Evolutionary conservation across 1,140 invertebrate species (phyloP).

Genomic region (Caenorhabditis remanei): DNA sequence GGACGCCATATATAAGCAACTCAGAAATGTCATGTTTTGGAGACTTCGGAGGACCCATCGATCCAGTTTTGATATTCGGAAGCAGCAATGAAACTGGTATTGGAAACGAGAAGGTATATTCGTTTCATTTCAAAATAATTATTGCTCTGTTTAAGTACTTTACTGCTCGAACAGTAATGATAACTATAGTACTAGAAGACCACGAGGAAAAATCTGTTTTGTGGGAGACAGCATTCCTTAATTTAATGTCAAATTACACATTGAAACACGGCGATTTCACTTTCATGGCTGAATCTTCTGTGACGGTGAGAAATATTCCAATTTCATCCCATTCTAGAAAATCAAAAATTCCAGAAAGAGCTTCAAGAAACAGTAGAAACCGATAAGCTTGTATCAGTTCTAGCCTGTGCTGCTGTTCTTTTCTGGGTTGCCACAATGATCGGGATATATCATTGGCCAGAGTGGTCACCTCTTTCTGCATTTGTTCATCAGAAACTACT

Average conservation of each 20-base stretch:
- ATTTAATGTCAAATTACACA: slow-evolving; percentile 87
- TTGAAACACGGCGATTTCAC: slow-evolving; percentile 90
- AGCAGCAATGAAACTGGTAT: slow-evolving; percentile 81
- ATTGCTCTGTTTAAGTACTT: not conserved
- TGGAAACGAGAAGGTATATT: not conserved
- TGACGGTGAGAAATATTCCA: slow-evolving; percentile 71
- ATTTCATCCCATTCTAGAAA: too few relatives aligned
- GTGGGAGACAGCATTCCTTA: slow-evolving; percentile 80
- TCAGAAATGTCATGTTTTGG: slow-evolving; percentile 83
- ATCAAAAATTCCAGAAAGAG: slow-evolving; percentile 84
- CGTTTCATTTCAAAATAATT: not conserved
- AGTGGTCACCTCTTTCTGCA: not conserved
- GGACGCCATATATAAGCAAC: not conserved
- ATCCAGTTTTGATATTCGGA: slow-evolving; percentile 90
- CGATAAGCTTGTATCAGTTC: slow-evolving; percentile 80
- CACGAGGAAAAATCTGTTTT: not conserved
- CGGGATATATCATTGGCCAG: slow-evolving; percentile 36
- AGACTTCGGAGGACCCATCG: slow-evolving; percentile 89
- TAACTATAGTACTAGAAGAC: not conserved
- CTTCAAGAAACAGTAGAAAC: slow-evolving; percentile 90
- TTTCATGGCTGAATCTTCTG: slow-evolving; percentile 82
- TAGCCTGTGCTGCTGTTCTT: slow-evolving; percentile 88
- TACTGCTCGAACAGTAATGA: not conserved
- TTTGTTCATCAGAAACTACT: slow-evolving; percentile 33
- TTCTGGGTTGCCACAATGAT: slow-evolving; percentile 79